Conservation (phyloP, 2,888 invertebrate species). For the Tryphoninae sp. region DNA sequence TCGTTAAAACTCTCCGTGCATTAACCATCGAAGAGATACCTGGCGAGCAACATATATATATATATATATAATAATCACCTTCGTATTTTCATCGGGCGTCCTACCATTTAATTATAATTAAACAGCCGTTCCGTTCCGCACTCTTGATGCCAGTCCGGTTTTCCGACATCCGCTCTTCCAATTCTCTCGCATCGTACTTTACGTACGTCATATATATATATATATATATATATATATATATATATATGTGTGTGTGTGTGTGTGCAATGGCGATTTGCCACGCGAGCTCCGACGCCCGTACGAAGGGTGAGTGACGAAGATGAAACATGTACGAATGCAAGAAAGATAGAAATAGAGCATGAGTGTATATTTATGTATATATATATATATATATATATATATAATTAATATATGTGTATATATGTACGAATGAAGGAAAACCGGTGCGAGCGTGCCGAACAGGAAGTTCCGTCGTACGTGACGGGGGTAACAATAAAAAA, state of each 20-base stretch:
- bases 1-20: slow-evolving; percentile 42
- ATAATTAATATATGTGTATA: neutral
- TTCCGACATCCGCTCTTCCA: slow-evolving; percentile 62
- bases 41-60: neutral
- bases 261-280: slow-evolving; percentile 55
- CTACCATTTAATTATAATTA: slow-evolving; percentile 62
- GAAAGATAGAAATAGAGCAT: slow-evolving; percentile 61
- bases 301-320: slow-evolving; percentile 49
- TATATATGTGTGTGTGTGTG: too few relatives aligned
- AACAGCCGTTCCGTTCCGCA: slow-evolving; percentile 62
- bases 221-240: slow-evolving; percentile 10
- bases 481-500: slow-evolving; percentile 62
- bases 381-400: slow-evolving; percentile 10
- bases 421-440: slow-evolving; percentile 55
- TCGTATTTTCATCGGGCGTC: slow-evolving; percentile 60
- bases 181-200: slow-evolving; percentile 34
- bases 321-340: slow-evolving; percentile 38
- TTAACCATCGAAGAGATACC: neutral
- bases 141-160: slow-evolving; percentile 60
- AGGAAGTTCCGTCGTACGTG: slow-evolving; percentile 67
- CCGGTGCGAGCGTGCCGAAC: slow-evolving; percentile 66
- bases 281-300: slow-evolving; percentile 32
- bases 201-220: neutral
- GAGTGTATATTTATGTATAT: slow-evolving; percentile 35
- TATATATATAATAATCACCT: slow-evolving; percentile 57